Evolutionary conservation across 2,888 invertebrate species (phyloP).

Genomic region (Ophraella communa): DNA sequence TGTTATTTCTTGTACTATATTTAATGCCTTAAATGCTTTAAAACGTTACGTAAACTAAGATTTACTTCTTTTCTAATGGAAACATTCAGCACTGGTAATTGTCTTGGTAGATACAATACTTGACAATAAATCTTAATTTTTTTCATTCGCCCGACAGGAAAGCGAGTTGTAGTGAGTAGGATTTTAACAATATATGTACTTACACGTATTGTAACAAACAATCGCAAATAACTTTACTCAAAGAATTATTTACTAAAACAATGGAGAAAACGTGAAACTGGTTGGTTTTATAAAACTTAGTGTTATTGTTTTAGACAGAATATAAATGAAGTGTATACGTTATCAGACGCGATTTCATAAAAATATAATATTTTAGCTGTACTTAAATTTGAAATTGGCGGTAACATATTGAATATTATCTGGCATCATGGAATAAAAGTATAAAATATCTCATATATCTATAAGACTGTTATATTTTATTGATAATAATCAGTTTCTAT

Average conservation of each 20-base stretch:
- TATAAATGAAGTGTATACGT: background rate
- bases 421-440: no score
- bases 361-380: no score
- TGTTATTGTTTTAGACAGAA: background rate
- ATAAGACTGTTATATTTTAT: no score
- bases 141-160: background rate
- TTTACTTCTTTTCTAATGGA: background rate
- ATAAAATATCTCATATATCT: no score
- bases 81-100: background rate
- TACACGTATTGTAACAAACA: background rate
- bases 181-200: background rate
- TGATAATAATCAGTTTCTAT: no score
- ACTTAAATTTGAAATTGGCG: no score
- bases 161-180: slow-evolving; percentile 6
- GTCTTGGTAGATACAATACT: background rate
- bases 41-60: background rate
- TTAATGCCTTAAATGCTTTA: background rate
- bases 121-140: slow-evolving; percentile 2
- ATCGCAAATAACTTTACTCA: background rate
- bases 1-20: background rate
- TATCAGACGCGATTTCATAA: background rate
- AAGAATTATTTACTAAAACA: slow-evolving; percentile 11
- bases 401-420: no score
- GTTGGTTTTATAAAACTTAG: background rate
- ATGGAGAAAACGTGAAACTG: slow-evolving; percentile 12